Percentiles rank a stretch among this genome's conserved stretches.
Conservation (phyloP, 2,797 vertebrate genomes). For the Cygnus olor region DNA sequence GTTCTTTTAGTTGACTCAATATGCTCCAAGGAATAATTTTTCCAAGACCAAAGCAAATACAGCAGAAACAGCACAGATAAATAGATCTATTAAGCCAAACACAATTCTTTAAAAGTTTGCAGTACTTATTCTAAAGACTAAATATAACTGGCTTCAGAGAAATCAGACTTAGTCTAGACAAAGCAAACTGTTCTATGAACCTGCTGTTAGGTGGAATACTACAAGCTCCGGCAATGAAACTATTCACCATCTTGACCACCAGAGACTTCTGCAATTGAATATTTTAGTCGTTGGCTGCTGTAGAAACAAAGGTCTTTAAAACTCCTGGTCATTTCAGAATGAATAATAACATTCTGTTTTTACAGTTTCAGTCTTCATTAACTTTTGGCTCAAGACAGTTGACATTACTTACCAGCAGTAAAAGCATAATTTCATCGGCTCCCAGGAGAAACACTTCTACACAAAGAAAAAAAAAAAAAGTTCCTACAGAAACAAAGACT, state of each 20-base stretch:
- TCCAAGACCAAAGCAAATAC: constrained; percentile 67
- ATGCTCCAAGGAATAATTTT: constrained; percentile 54
- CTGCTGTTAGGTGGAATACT: background rate
- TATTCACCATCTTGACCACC: background rate
- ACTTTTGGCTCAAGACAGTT: constrained; percentile 1
- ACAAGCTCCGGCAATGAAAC: background rate
- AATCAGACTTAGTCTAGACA: constrained; percentile 29
- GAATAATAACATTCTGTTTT: background rate
- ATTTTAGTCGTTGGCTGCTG: background rate
- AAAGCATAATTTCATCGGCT: background rate
- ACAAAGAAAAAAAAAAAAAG: background rate
- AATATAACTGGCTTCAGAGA: constrained; percentile 6
- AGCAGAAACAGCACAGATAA: constrained; percentile 59
- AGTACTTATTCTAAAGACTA: constrained; percentile 21
- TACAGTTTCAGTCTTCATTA: constrained; percentile 7
- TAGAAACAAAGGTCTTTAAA: background rate
- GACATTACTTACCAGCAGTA: constrained; percentile 52
- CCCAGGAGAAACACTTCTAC: background rate
- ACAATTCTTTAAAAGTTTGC: constrained; percentile 19
- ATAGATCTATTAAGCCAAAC: constrained; percentile 46
- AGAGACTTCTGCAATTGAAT: background rate
- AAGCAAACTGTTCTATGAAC: constrained; percentile 16
- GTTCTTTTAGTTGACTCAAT: constrained; percentile 56
- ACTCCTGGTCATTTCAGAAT: background rate
- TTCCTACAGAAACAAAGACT: constrained; percentile 4